These are phyloP conservation scores for Protodeltote pygarga DNA, from an alignment of 2,888 invertebrate species.

Conservation along the genomic window DNA sequence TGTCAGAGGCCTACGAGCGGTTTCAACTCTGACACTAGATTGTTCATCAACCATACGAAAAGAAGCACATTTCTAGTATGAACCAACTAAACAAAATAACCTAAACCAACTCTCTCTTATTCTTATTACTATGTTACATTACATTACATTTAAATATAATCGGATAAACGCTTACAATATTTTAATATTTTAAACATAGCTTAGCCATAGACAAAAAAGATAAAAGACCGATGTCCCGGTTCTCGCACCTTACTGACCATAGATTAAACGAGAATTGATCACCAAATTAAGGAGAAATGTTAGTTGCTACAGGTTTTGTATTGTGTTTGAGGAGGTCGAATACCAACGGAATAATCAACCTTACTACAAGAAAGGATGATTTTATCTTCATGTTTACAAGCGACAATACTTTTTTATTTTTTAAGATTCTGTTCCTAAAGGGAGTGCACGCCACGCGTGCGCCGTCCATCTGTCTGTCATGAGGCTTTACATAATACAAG, in stretches of 20 bases:
- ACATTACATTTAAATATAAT: conserved; percentile 34
- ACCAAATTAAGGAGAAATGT: conserved; percentile 68
- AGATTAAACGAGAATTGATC: conserved; percentile 64
- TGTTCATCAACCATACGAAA: too few species aligned
- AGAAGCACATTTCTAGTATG: too few species aligned
- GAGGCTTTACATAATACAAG: too few species aligned
- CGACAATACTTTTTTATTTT: too few species aligned
- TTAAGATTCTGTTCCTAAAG: too few species aligned
- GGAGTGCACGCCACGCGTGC: too few species aligned
- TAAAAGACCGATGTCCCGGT: conserved; percentile 10
- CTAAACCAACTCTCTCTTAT: not conserved
- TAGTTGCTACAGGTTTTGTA: conserved; percentile 57
- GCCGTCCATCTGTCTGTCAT: too few species aligned
- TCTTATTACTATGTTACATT: conserved; percentile 11
- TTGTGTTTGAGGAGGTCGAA: conserved; percentile 24
- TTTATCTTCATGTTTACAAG: conserved; percentile 1
- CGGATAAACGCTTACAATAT: conserved; percentile 24
- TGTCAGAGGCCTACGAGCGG: too few species aligned
- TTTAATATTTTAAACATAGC: too few species aligned
- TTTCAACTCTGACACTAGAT: too few species aligned
- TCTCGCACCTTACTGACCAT: conserved; percentile 33
- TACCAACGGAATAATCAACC: conserved; percentile 15
- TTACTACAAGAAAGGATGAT: conserved; percentile 9
- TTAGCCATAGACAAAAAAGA: conserved; percentile 16
- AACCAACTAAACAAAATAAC: too few species aligned